Percentiles rank a stretch among this genome's conserved stretches.
These are phyloP conservation scores for Philopedon plagiatum DNA, from an alignment of 2,888 invertebrate genomes.

Conservation along the genomic window DNA sequence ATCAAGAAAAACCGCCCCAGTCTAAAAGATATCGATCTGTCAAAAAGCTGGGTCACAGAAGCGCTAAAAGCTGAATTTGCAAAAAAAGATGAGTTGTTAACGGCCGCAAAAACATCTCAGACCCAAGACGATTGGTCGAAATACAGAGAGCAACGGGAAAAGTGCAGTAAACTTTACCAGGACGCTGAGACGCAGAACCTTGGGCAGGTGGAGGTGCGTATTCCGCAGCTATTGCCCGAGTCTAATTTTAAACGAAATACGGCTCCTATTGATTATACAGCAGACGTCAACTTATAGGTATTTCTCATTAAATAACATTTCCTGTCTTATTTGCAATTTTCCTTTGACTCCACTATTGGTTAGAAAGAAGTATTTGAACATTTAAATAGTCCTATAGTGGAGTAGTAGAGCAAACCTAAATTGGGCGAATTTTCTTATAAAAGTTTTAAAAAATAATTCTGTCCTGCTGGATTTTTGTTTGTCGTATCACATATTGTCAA, in stretches of 20 bases:
- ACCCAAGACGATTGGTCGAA: slow-evolving; percentile 72
- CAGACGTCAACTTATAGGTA: slow-evolving; percentile 69
- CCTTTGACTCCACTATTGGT: slow-evolving; percentile 31
- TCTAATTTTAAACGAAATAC: slow-evolving; percentile 66
- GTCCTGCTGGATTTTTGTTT: slow-evolving; percentile 37
- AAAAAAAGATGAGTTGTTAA: slow-evolving; percentile 70
- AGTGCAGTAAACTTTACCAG: slow-evolving; percentile 72
- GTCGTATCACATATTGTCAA: neutral
- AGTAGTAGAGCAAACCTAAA: slow-evolving; percentile 16
- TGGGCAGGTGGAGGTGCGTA: slow-evolving; percentile 72
- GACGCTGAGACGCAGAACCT: slow-evolving; percentile 72
- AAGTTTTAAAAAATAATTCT: slow-evolving; percentile 5
- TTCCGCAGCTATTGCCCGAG: slow-evolving; percentile 68
- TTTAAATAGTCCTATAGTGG: slow-evolving; percentile 27
- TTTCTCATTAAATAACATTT: slow-evolving; percentile 57
- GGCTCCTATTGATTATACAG: slow-evolving; percentile 69
- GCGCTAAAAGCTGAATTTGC: slow-evolving; percentile 71
- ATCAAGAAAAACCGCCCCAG: slow-evolving; percentile 59
- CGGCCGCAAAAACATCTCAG: slow-evolving; percentile 68
- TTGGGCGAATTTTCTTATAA: slow-evolving; percentile 42
- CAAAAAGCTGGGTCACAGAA: slow-evolving; percentile 74
- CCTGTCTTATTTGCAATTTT: slow-evolving; percentile 32
- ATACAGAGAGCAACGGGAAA: slow-evolving; percentile 73
- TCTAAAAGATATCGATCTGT: slow-evolving; percentile 65
- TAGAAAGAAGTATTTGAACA: neutral